A percentile compares a stretch with the other conserved stretches of the same genome.
These are phyloP conservation scores for Andrena camellia DNA, from an alignment of 2,888 invertebrate species.

Conservation along the genomic window DNA sequence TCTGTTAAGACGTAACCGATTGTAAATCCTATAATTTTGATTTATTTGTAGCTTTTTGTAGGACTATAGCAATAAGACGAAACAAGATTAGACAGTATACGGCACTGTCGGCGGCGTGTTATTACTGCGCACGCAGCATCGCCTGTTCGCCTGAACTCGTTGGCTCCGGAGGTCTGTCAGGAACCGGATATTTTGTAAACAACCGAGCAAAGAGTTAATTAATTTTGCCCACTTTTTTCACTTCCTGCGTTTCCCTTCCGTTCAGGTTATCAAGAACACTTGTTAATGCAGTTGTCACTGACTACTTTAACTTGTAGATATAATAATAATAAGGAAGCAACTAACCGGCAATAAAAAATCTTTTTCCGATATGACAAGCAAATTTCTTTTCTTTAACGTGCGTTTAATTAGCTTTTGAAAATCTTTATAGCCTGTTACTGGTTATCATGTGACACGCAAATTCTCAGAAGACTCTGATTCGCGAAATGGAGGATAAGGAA, in stretches of 20 bases:
- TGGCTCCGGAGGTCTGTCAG: slow-evolving; percentile 56
- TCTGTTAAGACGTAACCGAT: background rate
- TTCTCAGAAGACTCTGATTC: background rate
- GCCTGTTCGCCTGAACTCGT: slow-evolving; percentile 54
- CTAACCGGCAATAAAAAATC: slow-evolving; percentile 25
- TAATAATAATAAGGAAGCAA: background rate
- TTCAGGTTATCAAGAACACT: slow-evolving; percentile 22
- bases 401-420: background rate
- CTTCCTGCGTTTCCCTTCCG: slow-evolving; percentile 59
- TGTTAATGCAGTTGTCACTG: slow-evolving; percentile 20
- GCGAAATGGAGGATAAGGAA: background rate
- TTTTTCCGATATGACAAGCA: slow-evolving; percentile 6
- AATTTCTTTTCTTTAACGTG: background rate
- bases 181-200: slow-evolving; percentile 79
- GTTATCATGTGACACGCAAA: background rate
- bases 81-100: slow-evolving; percentile 27
- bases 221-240: slow-evolving; percentile 73
- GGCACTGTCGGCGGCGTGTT: slow-evolving; percentile 60
- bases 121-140: slow-evolving; percentile 75
- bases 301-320: slow-evolving; percentile 13
- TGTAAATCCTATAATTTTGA: background rate
- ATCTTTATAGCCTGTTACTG: background rate
- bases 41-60: background rate
- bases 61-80: background rate
- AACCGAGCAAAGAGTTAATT: slow-evolving; percentile 76